These are phyloP conservation scores for Cardinalis cardinalis DNA, from an alignment of 2,113 vertebrate species.

Conservation along the genomic window DNA sequence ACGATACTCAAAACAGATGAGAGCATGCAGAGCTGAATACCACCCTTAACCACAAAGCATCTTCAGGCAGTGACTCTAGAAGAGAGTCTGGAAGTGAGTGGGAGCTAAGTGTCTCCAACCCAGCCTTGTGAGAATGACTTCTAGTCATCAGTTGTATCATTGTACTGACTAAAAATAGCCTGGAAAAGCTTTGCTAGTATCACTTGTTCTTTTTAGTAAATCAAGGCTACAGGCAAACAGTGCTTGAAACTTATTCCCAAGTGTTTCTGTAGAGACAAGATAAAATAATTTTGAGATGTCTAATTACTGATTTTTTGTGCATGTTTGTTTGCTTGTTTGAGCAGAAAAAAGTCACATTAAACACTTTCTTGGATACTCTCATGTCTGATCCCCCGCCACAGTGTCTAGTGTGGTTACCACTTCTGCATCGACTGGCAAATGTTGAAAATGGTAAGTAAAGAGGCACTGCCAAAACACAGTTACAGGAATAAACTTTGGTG, in stretches of 20 bases:
- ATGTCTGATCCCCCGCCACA: conserved; percentile 97
- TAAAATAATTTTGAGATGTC: not conserved
- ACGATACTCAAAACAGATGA: not conserved
- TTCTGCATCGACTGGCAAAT: conserved; percentile 95
- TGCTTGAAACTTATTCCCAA: not conserved
- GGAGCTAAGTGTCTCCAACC: not conserved
- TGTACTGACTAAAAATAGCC: not conserved
- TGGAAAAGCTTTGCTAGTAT: not conserved
- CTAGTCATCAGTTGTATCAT: not conserved
- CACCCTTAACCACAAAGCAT: not conserved
- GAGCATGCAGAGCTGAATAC: not conserved
- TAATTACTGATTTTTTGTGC: not conserved
- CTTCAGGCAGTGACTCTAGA: not conserved
- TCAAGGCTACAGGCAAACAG: not conserved
- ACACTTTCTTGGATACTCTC: conserved; percentile 94
- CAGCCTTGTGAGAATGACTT: not conserved
- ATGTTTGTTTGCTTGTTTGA: conserved; percentile 53
- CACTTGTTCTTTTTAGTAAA: not conserved
- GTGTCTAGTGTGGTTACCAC: conserved; percentile 96
- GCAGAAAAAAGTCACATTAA: conserved; percentile 97
- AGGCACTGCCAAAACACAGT: not conserved
- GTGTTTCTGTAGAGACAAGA: not conserved
- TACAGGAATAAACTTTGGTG: not conserved
- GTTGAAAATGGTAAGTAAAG: conserved; percentile 93
- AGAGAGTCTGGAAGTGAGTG: not conserved